Evolutionary conservation across 2,888 invertebrate genomes (phyloP).

Genomic region (Ernsta delagoae): DNA sequence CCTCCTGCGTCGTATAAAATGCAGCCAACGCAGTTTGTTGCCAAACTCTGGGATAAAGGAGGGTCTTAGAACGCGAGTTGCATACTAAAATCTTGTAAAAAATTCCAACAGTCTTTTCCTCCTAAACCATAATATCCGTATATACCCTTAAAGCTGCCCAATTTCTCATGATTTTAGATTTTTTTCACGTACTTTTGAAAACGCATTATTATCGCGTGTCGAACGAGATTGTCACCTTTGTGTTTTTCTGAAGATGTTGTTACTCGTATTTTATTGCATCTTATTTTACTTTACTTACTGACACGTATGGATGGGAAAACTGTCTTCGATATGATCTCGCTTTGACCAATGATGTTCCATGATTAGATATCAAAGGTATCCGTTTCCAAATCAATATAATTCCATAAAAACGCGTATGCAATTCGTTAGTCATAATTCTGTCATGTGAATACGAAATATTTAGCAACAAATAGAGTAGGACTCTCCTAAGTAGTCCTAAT

Average conservation of each 20-base stretch:
- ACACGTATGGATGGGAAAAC: too few relatives aligned
- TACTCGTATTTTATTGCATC: too few relatives aligned
- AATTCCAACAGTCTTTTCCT: constrained; percentile 56
- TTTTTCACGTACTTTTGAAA: background rate
- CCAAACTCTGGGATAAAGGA: constrained; percentile 57
- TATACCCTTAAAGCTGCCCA: background rate
- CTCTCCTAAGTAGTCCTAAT: constrained; percentile 19
- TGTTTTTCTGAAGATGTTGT: too few relatives aligned
- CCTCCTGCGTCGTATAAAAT: constrained; percentile 56
- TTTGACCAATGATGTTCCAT: too few relatives aligned
- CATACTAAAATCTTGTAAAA: constrained; percentile 69
- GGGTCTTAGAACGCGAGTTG: constrained; percentile 61
- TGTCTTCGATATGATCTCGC: too few relatives aligned
- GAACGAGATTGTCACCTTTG: background rate
- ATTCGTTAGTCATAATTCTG: too few relatives aligned
- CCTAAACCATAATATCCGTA: constrained; percentile 12
- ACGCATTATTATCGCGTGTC: background rate
- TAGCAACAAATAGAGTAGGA: too few relatives aligned
- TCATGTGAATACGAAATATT: constrained; percentile 1
- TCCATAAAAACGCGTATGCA: too few relatives aligned
- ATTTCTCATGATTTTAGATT: background rate
- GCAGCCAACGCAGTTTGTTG: constrained; percentile 63
- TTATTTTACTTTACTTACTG: too few relatives aligned
- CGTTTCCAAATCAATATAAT: too few relatives aligned
- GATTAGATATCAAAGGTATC: too few relatives aligned